Base-by-base conservation (phyloP, 2,888 invertebrate species). In the Stenurella melanura region DNA sequence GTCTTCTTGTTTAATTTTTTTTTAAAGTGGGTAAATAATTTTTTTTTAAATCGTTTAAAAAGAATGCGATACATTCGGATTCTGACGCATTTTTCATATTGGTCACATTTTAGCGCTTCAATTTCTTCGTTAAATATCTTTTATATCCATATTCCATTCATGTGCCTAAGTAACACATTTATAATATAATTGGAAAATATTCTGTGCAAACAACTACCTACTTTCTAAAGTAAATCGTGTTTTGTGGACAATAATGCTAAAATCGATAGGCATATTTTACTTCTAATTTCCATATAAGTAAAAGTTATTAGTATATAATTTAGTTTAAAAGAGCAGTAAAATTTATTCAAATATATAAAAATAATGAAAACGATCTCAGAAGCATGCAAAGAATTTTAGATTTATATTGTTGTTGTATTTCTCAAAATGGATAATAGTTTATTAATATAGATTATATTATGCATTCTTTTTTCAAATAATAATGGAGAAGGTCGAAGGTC, bases 291-390 rank as follows among this genome's bases (percentile, higher is more conserved):
- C 67, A 67, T 67, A 54, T 26, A 54, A 21, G 67, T 54, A 67
- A 66, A 42, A 67, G 67, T 54, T 54, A 15, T n/a, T 67, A 15
- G 19, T 50, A 21, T 50, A 67, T 50, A 54, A 67, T 67, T 67
- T 50, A 58, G 58, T 58, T 58, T 21, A 58, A n/a, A 50, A 17
- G 50, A 50, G 2, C 12, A 50, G 50, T n/a, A 50, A n/a, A 5
- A 50, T n/a, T 50, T 50, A 42, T 42, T 38, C 42, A 15, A 15
- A 12, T 15, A 12, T 15, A 42, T 42, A 2, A 42, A 12, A 42
- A 42, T 50, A 50, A n/a, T 50, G 12, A 3, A 50, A 50, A 50
- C n/a, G 6, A n/a, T 50, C 50, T 7, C 4, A 50, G 7, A 50
- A 6, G 50, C 50, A 50, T 50, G 50, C 15, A 50, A 50, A 5